Evolutionary conservation across 2,113 vertebrate genomes (phyloP).

Genomic region (Larimichthys crocea): DNA sequence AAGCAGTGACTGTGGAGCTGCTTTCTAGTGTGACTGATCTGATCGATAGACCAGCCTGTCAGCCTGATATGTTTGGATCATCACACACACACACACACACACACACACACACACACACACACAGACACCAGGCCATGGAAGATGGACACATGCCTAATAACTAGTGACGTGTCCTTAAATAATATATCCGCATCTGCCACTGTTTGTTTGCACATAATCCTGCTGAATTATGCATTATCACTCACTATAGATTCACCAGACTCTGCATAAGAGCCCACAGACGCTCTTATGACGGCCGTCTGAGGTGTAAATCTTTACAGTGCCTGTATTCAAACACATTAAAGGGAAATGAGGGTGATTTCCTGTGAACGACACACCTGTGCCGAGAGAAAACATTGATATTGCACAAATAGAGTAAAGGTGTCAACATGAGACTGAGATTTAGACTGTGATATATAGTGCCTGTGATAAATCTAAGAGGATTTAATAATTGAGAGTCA

Average conservation of each 20-base stretch:
- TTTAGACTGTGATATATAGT: too few relatives aligned
- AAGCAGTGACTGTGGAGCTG: background rate
- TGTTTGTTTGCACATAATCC: constrained; percentile 77
- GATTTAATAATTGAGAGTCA: constrained; percentile 1
- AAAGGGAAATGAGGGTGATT: background rate
- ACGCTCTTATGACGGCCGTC: constrained; percentile 19
- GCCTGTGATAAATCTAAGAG: background rate
- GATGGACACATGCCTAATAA: constrained; percentile 76
- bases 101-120: constrained; percentile 21
- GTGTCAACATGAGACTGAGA: background rate
- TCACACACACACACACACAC: constrained; percentile 13
- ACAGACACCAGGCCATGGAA: constrained; percentile 17
- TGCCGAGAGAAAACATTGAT: background rate
- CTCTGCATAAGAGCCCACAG: constrained; percentile 3
- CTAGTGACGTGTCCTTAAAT: constrained; percentile 80
- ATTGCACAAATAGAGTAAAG: background rate
- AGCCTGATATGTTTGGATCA: constrained; percentile 58
- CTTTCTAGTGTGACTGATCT: constrained; percentile 36
- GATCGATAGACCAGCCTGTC: constrained; percentile 65
- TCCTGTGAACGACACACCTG: background rate
- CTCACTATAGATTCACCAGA: constrained; percentile 46
- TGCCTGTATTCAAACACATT: background rate
- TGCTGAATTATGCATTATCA: constrained; percentile 75
- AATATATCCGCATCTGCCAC: constrained; percentile 80
- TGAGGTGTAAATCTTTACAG: background rate